Base-by-base conservation (phyloP, 1,140 invertebrate species). In the Neuroterus valhalla region DNA sequence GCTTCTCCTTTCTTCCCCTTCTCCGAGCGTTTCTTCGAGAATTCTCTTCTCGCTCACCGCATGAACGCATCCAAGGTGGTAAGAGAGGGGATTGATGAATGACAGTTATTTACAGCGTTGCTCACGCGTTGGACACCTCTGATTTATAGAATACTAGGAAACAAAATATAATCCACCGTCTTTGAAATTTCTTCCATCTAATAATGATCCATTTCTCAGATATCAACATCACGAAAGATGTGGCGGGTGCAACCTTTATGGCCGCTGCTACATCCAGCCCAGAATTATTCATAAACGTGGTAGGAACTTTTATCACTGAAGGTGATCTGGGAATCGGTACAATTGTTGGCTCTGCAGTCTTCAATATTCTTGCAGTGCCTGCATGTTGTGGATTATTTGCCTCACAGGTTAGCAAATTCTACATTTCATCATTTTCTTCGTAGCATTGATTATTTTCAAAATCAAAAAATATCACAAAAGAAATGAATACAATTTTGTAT, bases 331-430 rank as follows among this genome's bases (percentile, higher is more conserved):
- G 92, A 2, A 89, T 92, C 38, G 93, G 93, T 2, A 93, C 94
- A 10, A 93, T 94, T 10, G 92, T 95, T 12, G 94, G 94, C 11
- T 94, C 93, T 52, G 93, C 93, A 15, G 93, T 94, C 0, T 94
- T 94, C 83, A 94, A 94, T 84, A 92, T 94, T 68, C 88, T 94
- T 66, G 93, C 93, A 21, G 93, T 94, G 2, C 93, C 94, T 31
- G 92, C 92, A 71, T 89, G 93, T 67, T 94, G 93, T 84, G 93
- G 92, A 31, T 78, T 94, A 26, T 91, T 92, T 77, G 92, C 93
- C 23, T 89, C 88, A n/a, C 89, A 91, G 87, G 93, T 93, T 85
- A 75, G 21, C 72, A 76, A 21, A 50, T 17, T 48, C 19, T 50
- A 19, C 17, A 19, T 4, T 72, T n/a, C 15, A 44, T 52, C 19